A percentile compares a stretch with the other conserved stretches of the same genome.
phyloP scores from a whole-genome alignment of 2,888 invertebrate species.

The Watsonalla binaria region DNA sequence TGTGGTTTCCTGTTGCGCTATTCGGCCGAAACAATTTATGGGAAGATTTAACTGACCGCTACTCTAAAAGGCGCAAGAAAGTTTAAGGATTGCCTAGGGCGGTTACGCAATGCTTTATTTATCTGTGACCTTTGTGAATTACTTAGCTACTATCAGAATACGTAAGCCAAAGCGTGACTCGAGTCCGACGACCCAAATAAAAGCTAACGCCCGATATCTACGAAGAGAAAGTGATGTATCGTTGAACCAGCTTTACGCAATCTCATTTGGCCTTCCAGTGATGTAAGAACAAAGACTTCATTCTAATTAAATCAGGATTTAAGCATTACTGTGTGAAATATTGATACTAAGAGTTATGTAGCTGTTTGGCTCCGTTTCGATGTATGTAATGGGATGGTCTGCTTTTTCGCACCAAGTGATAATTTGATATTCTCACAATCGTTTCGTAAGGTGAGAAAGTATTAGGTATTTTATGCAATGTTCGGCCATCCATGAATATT shows the following conservation, averaged over 20 bases:
- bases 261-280: conserved; percentile 31
- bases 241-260: conserved; percentile 55
- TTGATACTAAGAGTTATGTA: conserved; percentile 9
- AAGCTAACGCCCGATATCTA: conserved; percentile 48
- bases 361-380: not conserved
- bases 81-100: conserved; percentile 6
- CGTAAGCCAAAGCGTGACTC: conserved; percentile 55
- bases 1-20: too few relatives aligned
- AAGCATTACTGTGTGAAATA: conserved; percentile 19
- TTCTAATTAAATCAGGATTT: conserved; percentile 40
- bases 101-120: conserved; percentile 35
- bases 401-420: not conserved
- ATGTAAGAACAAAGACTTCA: conserved; percentile 37
- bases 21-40: not conserved
- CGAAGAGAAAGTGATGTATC: conserved; percentile 71
- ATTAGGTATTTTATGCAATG: not conserved
- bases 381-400: not conserved
- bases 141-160: conserved; percentile 56
- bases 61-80: not conserved
- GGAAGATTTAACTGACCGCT: not conserved
- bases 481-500: not conserved
- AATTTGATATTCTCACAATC: not conserved
- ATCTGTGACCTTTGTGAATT: conserved; percentile 50
- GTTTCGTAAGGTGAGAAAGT: not conserved
- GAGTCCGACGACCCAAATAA: conserved; percentile 55